Conservation (phyloP, 2,797 vertebrate genomes). For the Helostoma temminkii region DNA sequence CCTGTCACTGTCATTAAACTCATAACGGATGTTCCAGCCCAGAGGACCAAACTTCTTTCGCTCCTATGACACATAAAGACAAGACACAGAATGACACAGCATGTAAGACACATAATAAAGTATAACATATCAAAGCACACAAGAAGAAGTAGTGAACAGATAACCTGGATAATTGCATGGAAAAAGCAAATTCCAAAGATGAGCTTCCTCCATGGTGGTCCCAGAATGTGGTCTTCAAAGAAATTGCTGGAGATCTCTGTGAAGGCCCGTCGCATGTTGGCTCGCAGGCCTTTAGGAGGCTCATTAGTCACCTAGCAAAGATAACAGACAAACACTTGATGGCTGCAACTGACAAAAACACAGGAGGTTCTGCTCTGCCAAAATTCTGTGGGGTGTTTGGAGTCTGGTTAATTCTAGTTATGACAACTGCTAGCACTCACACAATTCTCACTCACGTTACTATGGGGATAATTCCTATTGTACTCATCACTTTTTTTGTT, state of each 20-base stretch:
- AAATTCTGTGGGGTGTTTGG: not conserved
- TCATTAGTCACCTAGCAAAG: conserved; percentile 85
- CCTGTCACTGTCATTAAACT: conserved; percentile 89
- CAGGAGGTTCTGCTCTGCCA: not conserved
- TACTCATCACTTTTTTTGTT: not conserved
- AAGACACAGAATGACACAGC: conserved; percentile 16
- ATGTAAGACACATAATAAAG: too few species aligned
- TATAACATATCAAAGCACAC: not conserved
- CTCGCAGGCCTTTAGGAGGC: conserved; percentile 87
- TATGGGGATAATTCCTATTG: not conserved
- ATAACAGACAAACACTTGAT: conserved; percentile 30
- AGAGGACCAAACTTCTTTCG: conserved; percentile 88
- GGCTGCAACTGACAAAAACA: not conserved
- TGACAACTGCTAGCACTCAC: not conserved
- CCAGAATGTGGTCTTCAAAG: conserved; percentile 86
- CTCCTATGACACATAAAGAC: conserved; percentile 74
- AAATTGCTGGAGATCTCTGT: conserved; percentile 83
- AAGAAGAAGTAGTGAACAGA: not conserved
- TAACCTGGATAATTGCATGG: conserved; percentile 86
- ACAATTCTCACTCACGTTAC: not conserved
- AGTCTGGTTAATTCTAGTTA: not conserved
- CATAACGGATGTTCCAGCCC: conserved; percentile 90
- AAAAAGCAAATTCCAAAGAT: conserved; percentile 88
- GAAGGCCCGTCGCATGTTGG: conserved; percentile 86
- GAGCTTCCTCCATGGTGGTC: conserved; percentile 85